These are phyloP conservation scores for Catagonus wagneri DNA, from an alignment of 2,113 vertebrate species.

Conservation along the genomic window DNA sequence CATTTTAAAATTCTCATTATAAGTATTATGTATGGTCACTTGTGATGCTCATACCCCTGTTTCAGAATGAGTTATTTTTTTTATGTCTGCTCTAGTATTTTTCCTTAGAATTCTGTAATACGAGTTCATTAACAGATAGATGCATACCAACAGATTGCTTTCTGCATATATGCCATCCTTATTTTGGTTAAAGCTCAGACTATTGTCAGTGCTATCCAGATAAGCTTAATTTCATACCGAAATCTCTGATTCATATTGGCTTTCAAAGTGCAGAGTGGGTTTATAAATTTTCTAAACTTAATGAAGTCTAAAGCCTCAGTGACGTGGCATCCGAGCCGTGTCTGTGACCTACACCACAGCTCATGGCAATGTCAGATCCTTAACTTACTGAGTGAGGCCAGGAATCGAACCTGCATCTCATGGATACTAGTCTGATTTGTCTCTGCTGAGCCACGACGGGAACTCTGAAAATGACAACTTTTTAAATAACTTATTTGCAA, in stretches of 20 bases:
- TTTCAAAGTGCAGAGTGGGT: constrained; percentile 5
- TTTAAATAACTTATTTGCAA: constrained; percentile 10
- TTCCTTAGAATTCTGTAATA: not conserved
- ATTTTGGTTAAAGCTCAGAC: not conserved
- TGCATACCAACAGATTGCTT: not conserved
- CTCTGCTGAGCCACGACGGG: not conserved
- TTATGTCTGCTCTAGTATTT: not conserved
- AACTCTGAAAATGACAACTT: not conserved
- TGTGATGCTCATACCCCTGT: not conserved
- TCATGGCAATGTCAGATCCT: too few species aligned
- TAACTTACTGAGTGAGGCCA: too few species aligned
- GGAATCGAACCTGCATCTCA: too few species aligned
- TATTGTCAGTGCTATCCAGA: not conserved
- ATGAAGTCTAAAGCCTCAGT: not conserved
- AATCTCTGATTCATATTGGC: constrained; percentile 35
- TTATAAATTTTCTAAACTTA: constrained; percentile 60
- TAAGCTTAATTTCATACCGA: not conserved
- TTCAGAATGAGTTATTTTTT: not conserved
- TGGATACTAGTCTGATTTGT: too few species aligned
- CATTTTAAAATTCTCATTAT: not conserved
- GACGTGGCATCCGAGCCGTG: too few species aligned
- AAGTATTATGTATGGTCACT: not conserved
- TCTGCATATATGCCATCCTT: not conserved
- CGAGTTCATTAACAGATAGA: not conserved
- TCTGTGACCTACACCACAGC: too few species aligned